A percentile compares a stretch with the other conserved stretches of the same genome.
phyloP scores from a whole-genome alignment of 2,113 vertebrate species.

The Ifrita kowaldi region DNA sequence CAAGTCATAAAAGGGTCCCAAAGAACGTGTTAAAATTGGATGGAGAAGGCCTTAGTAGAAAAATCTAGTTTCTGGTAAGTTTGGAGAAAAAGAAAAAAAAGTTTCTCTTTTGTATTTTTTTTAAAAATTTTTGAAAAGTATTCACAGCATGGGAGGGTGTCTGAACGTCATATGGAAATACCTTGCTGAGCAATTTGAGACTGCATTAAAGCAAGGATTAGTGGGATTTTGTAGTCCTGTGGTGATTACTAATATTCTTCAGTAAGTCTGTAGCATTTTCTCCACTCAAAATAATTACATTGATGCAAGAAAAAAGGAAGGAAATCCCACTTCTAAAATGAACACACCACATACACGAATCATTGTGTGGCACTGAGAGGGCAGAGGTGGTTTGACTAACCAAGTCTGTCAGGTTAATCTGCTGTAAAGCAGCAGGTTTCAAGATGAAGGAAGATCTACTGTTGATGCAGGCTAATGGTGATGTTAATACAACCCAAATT shows the following conservation, averaged over 20 bases:
- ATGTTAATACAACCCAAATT: background rate
- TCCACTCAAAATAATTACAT: background rate
- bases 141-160: background rate
- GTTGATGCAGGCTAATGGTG: background rate
- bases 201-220: background rate
- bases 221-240: background rate
- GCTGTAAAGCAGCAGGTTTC: background rate
- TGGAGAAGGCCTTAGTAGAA: background rate
- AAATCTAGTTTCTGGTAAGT: background rate
- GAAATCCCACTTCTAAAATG: background rate
- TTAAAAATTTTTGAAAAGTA: background rate
- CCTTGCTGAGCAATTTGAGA: background rate
- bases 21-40: background rate
- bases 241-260: background rate
- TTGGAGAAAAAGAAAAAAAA: background rate
- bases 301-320: background rate
- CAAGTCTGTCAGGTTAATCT: background rate
- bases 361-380: background rate
- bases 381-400: background rate
- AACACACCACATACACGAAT: background rate
- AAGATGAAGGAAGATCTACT: background rate
- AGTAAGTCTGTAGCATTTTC: background rate
- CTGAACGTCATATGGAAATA: background rate
- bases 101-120: background rate
- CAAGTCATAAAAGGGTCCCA: background rate